A percentile compares a stretch with the other conserved stretches of the same genome.
Evolutionary conservation across 2,113 vertebrate species (phyloP).

Genomic region (Antennarius striatus): DNA sequence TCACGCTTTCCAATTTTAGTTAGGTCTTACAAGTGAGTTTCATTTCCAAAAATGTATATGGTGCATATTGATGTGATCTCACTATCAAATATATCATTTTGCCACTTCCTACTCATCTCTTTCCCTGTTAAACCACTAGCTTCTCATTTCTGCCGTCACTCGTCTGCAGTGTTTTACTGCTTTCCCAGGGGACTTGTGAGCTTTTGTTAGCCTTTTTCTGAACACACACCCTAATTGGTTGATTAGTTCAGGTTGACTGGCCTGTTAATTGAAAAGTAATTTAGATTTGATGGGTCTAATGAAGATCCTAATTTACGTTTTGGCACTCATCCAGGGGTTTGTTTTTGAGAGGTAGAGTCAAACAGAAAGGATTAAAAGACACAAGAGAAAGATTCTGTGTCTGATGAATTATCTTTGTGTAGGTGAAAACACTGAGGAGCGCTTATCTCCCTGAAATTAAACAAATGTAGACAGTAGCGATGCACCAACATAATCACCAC

Average conservation of each 20-base stretch:
- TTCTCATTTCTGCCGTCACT: constrained; percentile 65
- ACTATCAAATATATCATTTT: constrained; percentile 3
- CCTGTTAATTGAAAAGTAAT: constrained; percentile 81
- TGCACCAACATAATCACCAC: neutral
- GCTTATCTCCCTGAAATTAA: constrained; percentile 44
- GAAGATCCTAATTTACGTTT: constrained; percentile 72
- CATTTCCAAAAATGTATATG: too few species aligned
- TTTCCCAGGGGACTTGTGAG: constrained; percentile 73
- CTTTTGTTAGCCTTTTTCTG: constrained; percentile 78
- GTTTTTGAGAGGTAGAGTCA: constrained; percentile 65
- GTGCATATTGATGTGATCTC: too few species aligned
- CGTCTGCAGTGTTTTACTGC: constrained; percentile 62
- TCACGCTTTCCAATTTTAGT: too few species aligned
- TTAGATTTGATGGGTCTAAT: constrained; percentile 77
- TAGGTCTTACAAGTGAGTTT: too few species aligned
- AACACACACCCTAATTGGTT: constrained; percentile 81
- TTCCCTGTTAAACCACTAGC: constrained; percentile 38
- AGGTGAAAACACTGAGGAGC: constrained; percentile 31
- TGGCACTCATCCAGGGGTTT: constrained; percentile 67
- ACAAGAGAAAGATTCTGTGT: constrained; percentile 36
- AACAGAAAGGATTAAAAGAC: constrained; percentile 58
- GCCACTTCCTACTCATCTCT: constrained; percentile 26
- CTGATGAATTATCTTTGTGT: constrained; percentile 44
- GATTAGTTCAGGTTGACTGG: constrained; percentile 80
- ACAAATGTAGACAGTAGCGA: constrained; percentile 21